phyloP scores from a whole-genome alignment of 2,113 vertebrate species.

The Siniperca knerii region DNA sequence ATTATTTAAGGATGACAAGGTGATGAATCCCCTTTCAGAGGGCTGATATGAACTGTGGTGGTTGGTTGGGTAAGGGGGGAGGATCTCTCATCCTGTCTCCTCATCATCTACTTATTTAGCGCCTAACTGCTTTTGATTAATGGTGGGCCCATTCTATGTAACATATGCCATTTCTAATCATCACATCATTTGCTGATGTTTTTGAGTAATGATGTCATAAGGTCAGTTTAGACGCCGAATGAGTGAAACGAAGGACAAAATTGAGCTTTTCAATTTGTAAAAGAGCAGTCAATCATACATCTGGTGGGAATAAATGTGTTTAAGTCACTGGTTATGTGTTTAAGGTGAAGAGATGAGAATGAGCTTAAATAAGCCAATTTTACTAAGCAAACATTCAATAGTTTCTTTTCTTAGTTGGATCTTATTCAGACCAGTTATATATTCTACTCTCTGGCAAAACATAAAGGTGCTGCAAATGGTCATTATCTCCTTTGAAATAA shows the following conservation, averaged over 20 bases:
- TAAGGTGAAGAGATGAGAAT: conserved; percentile 10
- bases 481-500: neutral
- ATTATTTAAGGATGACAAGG: conserved; percentile 75
- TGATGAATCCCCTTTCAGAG: conserved; percentile 85
- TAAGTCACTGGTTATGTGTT: conserved; percentile 47
- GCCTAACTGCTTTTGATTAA: conserved; percentile 90
- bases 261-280: conserved; percentile 31
- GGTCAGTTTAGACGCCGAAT: conserved; percentile 81
- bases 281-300: conserved; percentile 41
- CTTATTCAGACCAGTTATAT: neutral
- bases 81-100: conserved; percentile 65
- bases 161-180: conserved; percentile 86
- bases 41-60: conserved; percentile 69
- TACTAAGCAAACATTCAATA: conserved; percentile 10
- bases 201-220: conserved; percentile 83
- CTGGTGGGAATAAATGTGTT: conserved; percentile 59
- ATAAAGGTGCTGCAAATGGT: neutral
- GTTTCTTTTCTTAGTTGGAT: neutral
- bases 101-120: conserved; percentile 86
- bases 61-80: neutral
- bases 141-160: conserved; percentile 82
- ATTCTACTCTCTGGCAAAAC: neutral
- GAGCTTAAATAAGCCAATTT: neutral
- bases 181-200: conserved; percentile 82
- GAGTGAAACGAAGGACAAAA: conserved; percentile 70